Conservation (phyloP, 2,797 vertebrate species). For the Semaprochilodus insignis region DNA sequence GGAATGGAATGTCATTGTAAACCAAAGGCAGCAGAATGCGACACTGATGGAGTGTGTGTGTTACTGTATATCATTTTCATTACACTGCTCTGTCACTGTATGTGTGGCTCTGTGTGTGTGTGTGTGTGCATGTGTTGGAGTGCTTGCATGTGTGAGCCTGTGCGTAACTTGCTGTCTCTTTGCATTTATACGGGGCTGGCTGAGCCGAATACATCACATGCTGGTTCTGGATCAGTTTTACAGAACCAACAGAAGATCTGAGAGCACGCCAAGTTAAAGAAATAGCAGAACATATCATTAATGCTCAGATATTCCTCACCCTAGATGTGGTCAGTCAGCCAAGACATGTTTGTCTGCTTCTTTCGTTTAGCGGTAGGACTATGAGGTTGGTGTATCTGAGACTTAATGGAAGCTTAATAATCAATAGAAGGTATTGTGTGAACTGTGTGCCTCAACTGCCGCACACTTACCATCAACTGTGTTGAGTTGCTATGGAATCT, state of each 20-base stretch:
- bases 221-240: background rate
- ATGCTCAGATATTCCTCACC: too few species aligned
- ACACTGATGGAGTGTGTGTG: constrained; percentile 42
- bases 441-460: too few species aligned
- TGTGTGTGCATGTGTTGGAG: constrained; percentile 2
- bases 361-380: too few species aligned
- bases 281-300: background rate
- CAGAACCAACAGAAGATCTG: background rate
- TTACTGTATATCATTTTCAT: constrained; percentile 52
- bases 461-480: too few species aligned
- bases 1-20: constrained; percentile 38
- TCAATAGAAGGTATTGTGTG: too few species aligned
- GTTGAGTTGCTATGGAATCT: too few species aligned
- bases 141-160: background rate
- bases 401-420: too few species aligned
- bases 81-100: constrained; percentile 42
- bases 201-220: background rate
- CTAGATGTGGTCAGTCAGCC: too few species aligned
- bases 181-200: constrained; percentile 4
- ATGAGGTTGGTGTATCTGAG: too few species aligned
- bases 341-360: too few species aligned
- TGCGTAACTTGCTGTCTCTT: constrained; percentile 17
- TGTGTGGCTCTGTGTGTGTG: constrained; percentile 13
- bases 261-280: background rate
- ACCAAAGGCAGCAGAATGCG: constrained; percentile 36